These are phyloP conservation scores for Platichthys flesus DNA, from an alignment of 2,113 vertebrate genomes.

Conservation along the genomic window DNA sequence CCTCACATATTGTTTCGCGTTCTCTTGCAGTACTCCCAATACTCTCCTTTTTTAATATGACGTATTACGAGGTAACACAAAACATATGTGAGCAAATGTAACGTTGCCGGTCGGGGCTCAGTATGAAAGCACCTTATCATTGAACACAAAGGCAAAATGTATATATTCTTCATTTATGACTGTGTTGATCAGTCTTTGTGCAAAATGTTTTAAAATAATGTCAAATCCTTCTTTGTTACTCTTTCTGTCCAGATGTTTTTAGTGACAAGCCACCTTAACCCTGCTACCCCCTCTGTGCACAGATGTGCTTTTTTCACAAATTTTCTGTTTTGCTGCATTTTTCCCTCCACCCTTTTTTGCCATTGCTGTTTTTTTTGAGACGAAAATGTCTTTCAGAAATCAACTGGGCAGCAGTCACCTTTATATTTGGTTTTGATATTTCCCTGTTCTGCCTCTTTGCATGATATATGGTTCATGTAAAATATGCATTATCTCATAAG, in stretches of 20 bases:
- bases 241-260: constrained; percentile 3
- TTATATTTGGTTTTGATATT: neutral
- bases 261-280: neutral
- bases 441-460: neutral
- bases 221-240: constrained; percentile 23
- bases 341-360: constrained; percentile 17
- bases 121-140: too few relatives aligned
- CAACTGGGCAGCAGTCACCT: neutral
- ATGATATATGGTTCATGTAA: neutral
- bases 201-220: neutral
- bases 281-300: neutral
- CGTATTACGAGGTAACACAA: too few relatives aligned
- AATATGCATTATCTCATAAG: neutral
- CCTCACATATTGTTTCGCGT: too few relatives aligned
- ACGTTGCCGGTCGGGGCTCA: too few relatives aligned
- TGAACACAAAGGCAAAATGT: neutral
- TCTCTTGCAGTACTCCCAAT: too few relatives aligned
- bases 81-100: too few relatives aligned
- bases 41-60: too few relatives aligned
- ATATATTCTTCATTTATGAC: neutral
- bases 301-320: constrained; percentile 9
- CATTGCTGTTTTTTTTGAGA: constrained; percentile 29
- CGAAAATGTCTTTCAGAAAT: constrained; percentile 39
- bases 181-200: neutral
- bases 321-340: constrained; percentile 20